These are phyloP conservation scores for Henricia sp. DNA, from an alignment of 53 echinoderm and acorn worm genomes.

Conservation along the genomic window DNA sequence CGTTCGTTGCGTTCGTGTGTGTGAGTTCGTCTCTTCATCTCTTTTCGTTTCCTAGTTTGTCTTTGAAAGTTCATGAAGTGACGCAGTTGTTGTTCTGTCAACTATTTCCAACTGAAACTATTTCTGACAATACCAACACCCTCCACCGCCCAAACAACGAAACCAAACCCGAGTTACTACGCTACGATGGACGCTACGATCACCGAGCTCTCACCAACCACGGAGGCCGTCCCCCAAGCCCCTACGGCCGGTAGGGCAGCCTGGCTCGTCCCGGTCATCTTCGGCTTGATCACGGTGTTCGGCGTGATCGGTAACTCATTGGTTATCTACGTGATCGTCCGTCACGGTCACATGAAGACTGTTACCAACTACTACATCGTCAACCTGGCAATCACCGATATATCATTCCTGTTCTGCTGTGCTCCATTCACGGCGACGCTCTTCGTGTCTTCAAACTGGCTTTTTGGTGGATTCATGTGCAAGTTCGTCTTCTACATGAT, in stretches of 20 bases:
- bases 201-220: neutral
- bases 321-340: constrained; percentile 88
- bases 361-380: constrained; percentile 96
- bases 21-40: too few species aligned
- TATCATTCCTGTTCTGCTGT: constrained; percentile 85
- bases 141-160: too few species aligned
- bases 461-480: constrained; percentile 88
- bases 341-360: constrained; percentile 93
- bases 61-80: too few species aligned
- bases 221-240: neutral
- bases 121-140: too few species aligned
- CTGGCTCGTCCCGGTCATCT: constrained; percentile 86
- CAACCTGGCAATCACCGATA: constrained; percentile 88
- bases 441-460: constrained; percentile 64
- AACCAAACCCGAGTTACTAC: too few species aligned
- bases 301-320: constrained; percentile 88
- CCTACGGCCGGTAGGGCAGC: constrained; percentile 30
- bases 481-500: constrained; percentile 95
- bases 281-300: constrained; percentile 77
- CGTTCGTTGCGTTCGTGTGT: too few species aligned
- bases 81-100: too few species aligned
- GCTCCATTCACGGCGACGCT: constrained; percentile 83
- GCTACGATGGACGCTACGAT: neutral
- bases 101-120: too few species aligned
- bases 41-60: too few species aligned